A percentile compares a stretch with the other conserved stretches of the same genome.
These are phyloP conservation scores for Pangasius djambal DNA, from an alignment of 2,797 vertebrate species.

Conservation along the genomic window DNA sequence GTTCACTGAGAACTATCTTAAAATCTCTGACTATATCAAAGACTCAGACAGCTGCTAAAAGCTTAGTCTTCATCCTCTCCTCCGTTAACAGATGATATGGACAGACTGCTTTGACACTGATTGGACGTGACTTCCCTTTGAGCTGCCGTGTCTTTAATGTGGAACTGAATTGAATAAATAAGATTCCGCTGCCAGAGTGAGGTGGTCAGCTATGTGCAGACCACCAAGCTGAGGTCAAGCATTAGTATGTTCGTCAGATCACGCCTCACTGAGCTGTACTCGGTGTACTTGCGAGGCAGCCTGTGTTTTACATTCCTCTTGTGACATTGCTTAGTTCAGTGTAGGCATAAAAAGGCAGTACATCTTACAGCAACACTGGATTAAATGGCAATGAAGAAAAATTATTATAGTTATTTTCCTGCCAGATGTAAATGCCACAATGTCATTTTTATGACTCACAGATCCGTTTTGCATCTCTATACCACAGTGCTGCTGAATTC, in stretches of 20 bases:
- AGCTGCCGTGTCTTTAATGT: conserved; percentile 13
- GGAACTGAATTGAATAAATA: conserved; percentile 38
- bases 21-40: not conserved
- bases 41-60: not conserved
- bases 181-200: conserved; percentile 3
- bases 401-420: not conserved
- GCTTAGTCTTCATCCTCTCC: not conserved
- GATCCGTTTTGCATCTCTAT: not conserved
- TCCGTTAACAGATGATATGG: conserved; percentile 6
- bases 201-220: conserved; percentile 31
- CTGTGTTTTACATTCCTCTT: not conserved
- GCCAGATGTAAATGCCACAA: not conserved
- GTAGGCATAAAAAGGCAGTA: not conserved
- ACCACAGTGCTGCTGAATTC: not conserved
- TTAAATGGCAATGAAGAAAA: not conserved
- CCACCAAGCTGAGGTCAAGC: conserved; percentile 43
- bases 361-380: not conserved
- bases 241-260: conserved; percentile 23
- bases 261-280: conserved; percentile 17
- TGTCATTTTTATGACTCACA: not conserved
- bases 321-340: not conserved
- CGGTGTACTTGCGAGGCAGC: conserved; percentile 7
- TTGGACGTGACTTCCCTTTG: conserved; percentile 25
- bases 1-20: not conserved
- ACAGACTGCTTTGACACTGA: conserved; percentile 19